Conservation (phyloP, 2,113 vertebrate genomes). For the Corythornis madagascariensis region DNA sequence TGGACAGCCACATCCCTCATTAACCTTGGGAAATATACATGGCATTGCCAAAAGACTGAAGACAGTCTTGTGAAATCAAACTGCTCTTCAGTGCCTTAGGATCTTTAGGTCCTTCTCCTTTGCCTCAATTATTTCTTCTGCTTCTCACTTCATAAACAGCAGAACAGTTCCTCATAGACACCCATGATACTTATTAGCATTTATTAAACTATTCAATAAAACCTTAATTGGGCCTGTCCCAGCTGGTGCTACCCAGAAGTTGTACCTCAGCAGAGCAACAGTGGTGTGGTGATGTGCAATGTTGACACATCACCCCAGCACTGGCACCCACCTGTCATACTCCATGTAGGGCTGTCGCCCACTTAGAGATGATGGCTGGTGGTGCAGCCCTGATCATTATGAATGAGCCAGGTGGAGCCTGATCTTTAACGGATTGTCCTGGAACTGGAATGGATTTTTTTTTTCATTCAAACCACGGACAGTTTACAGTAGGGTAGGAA, state of each 20-base stretch:
- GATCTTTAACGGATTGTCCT: neutral
- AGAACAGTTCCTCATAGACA: neutral
- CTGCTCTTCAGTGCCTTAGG: neutral
- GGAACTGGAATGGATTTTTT: neutral
- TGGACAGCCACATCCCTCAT: neutral
- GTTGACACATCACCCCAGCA: neutral
- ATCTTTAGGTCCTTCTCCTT: neutral
- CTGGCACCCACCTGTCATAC: neutral
- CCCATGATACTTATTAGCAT: neutral
- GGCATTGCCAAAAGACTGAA: neutral
- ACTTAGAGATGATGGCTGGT: neutral
- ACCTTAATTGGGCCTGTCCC: neutral
- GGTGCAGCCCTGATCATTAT: neutral
- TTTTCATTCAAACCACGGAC: neutral
- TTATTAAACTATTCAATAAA: neutral
- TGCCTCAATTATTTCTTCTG: neutral
- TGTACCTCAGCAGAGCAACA: neutral
- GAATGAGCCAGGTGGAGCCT: neutral
- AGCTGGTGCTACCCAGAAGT: neutral
- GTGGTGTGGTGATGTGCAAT: fast-evolving
- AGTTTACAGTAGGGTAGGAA: neutral
- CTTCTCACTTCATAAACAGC: neutral
- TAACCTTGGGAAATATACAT: neutral
- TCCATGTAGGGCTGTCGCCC: neutral
- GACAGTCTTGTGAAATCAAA: neutral